Base-by-base conservation (phyloP, 2,113 vertebrate genomes). In the Siphamia tubifer region DNA sequence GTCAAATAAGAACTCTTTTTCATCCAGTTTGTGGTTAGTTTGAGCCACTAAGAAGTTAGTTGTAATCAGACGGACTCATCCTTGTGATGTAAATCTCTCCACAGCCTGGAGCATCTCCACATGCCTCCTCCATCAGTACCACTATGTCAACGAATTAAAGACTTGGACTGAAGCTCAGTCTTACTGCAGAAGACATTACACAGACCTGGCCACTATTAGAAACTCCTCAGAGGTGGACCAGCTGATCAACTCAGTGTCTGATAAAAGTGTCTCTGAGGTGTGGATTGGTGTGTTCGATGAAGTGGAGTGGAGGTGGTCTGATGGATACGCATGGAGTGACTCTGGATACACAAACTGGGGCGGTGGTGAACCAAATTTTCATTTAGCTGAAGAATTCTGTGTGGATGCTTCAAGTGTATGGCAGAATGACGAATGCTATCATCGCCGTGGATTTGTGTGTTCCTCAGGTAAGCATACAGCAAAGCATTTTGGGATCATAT, bases 241-340 rank as follows among this genome's bases (percentile, higher is more conserved):
- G 30, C 4, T 77, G 1, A 3, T 19, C 8, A 6, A 19, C 13
- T 53, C 44, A 2, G 27, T 40, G n/a, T 34, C 27, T 40, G 5
- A 7, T 34, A 16, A 13, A 3, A 0, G 6, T 8, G 53, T 6
- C 1, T 7, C 21, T 11, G 11, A 17, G 0, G 13, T 44, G 16
- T 73, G 69, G 69, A 51, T 73, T 1, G 74, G 66, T 12, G 25
- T 58, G 53, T 47, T 40, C 58, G 35, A 1, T 19, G 0, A 3
- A 0, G 15, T 53, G 0, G 0, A 6, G 4, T 77, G 58, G 44
- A 34, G 0, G 4, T 77, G 74, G 66, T 77, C 66, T 3, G 53
- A 65, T 8, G 11, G 21, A 12, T 40, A 19, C 45, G 23, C 0
- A 0, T 16, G 11, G 11, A 19, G 0, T 12, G 32, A 20, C 2